Percentiles rank a stretch among this genome's conserved stretches.
Conservation (phyloP, 2,888 invertebrate species). For the Drosophila cracens region DNA sequence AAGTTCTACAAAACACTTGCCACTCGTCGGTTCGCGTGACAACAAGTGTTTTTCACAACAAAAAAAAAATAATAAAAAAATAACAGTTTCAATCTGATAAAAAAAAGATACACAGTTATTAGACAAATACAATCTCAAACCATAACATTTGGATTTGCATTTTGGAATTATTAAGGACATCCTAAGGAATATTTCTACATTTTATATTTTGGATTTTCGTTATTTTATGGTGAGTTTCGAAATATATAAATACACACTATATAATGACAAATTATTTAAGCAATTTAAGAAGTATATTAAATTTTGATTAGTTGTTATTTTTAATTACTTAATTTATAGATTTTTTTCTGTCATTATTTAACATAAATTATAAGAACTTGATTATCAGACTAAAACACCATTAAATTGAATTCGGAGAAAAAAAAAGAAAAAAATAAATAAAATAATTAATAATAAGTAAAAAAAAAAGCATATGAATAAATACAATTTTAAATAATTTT, state of each 20-base stretch:
- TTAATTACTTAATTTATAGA: not conserved
- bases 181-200: slow-evolving; percentile 15
- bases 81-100: not conserved
- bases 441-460: too few species aligned
- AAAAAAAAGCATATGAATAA: not conserved
- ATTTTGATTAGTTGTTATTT: not conserved
- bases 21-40: slow-evolving; percentile 57
- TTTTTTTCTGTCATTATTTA: not conserved
- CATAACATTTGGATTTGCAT: slow-evolving; percentile 13
- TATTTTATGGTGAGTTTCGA: slow-evolving; percentile 62
- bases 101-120: not conserved
- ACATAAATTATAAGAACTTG: not conserved
- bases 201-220: slow-evolving; percentile 30
- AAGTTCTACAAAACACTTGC: slow-evolving; percentile 68
- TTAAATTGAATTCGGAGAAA: not conserved
- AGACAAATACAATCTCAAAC: not conserved
- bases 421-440: not conserved
- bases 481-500: not conserved
- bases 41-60: slow-evolving; percentile 49
- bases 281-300: not conserved
- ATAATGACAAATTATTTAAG: not conserved
- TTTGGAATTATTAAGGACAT: slow-evolving; percentile 33
- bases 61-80: not conserved
- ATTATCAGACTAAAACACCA: not conserved
- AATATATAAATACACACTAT: too few species aligned